phyloP scores from a whole-genome alignment of 2,888 invertebrate genomes.

The Andrena bicolor region DNA sequence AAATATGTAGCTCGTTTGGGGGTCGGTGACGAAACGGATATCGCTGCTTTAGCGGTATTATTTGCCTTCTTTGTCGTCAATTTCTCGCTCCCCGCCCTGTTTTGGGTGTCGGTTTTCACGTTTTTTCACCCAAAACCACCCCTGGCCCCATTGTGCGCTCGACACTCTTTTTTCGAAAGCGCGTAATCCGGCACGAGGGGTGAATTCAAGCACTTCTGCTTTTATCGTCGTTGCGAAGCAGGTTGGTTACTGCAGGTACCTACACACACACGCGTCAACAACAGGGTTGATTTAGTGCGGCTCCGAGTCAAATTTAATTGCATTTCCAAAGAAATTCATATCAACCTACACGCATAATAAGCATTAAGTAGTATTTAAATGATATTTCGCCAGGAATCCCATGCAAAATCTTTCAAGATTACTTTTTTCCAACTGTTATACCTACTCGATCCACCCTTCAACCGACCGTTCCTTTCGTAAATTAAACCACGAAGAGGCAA shows the following conservation, averaged over 20 bases:
- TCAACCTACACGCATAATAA: not conserved
- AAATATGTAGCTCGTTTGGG: conserved; percentile 47
- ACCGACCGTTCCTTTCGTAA: not conserved
- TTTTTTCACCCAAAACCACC: conserved; percentile 84
- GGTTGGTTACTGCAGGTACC: conserved; percentile 83
- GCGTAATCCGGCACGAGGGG: conserved; percentile 82
- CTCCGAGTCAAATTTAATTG: conserved; percentile 43
- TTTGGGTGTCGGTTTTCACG: conserved; percentile 85
- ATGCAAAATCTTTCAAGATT: not conserved
- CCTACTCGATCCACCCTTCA: too few species aligned
- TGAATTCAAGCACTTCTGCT: conserved; percentile 79
- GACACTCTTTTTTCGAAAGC: conserved; percentile 80
- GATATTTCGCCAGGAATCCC: too few species aligned
- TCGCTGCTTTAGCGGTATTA: conserved; percentile 80
- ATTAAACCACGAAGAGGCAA: conserved; percentile 11
- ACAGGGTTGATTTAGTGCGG: conserved; percentile 58
- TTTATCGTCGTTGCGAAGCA: conserved; percentile 77
- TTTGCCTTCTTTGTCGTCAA: conserved; percentile 82
- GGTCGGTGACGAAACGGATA: conserved; percentile 79
- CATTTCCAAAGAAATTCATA: not conserved
- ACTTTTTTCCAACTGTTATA: not conserved
- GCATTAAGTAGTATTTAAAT: not conserved
- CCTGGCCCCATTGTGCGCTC: conserved; percentile 76
- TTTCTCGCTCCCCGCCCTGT: conserved; percentile 82
- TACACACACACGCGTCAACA: conserved; percentile 58